phyloP scores from a whole-genome alignment of 2,113 vertebrate species.

The Neolamprologus toae region DNA sequence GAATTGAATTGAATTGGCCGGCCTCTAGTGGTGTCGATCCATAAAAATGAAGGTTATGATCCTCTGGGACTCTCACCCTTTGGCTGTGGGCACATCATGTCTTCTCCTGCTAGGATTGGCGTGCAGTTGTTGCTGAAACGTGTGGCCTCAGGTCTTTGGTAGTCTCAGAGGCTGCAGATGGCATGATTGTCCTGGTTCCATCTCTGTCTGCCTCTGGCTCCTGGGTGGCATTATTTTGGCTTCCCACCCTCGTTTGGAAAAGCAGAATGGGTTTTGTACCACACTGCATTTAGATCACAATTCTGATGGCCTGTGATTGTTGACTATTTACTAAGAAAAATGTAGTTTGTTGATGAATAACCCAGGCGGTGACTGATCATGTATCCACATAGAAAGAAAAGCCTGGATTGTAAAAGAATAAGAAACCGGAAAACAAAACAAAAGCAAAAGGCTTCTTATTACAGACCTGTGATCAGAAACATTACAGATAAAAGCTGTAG shows the following conservation, averaged over 20 bases:
- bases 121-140: not conserved
- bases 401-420: not conserved
- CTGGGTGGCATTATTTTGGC: not conserved
- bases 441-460: not conserved
- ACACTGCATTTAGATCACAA: not conserved
- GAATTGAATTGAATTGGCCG: not conserved
- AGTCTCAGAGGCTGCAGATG: not conserved
- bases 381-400: not conserved
- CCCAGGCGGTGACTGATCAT: not conserved
- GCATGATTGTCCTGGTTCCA: not conserved
- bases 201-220: not conserved
- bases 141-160: not conserved
- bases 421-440: not conserved
- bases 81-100: not conserved
- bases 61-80: not conserved
- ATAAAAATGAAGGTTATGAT: too few species aligned
- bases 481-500: not conserved
- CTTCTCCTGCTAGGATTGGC: not conserved
- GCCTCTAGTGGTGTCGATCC: accelerated
- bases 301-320: not conserved
- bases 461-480: not conserved
- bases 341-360: not conserved
- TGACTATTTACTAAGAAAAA: not conserved
- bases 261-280: not conserved
- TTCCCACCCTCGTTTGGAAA: not conserved